Evolutionary conservation across 2,888 invertebrate genomes (phyloP), one percentile per base, ranked within the genome.

Genomic region (Steinernema scapterisci): DNA sequence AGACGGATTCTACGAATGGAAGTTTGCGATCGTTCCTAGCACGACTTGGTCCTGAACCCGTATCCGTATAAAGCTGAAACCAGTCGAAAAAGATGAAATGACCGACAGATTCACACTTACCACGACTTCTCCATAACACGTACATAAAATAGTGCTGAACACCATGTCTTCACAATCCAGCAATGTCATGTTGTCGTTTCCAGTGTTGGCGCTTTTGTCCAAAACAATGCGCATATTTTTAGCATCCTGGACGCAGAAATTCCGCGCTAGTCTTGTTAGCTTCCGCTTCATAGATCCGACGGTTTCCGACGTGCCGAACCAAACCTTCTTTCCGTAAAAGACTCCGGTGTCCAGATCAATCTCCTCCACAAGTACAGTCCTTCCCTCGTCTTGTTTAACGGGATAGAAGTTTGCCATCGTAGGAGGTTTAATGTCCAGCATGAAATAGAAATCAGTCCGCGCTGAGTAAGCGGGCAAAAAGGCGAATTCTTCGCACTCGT

Each of bases 1-100:
- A 81, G 9, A 63, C 25, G 1, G 82, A 78, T 25, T 80, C 78
- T 23, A 74, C 71, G 48, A 81, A 81, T 2, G 38, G 21, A n/a
- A 63, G 25, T 16, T 21, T 45, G 19, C 78, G 56, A 56, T 78
- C 78, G 9, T 38, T 38, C 21, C 56, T 44, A 3, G 63, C 6
- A 38, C 38, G 54, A 75, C 78, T 31, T 51, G 77, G 0, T 31
- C 13, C 27, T n/a, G 6, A 21, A 77, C 84, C 72, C 79, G 73
- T 21, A 78, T 73, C 73, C 72, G 72, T 70, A 54, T 78, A 78
- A 25, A 78, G 31, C 71, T 73, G 11, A 48, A 27, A 46, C 2
- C 25, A 0, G 1, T 52, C n/a, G n/a, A n/a, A n/a, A n/a, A 45
- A 48, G 71, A 16, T 45, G 43, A 56, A 70, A 56, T 23, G 54